Evolutionary conservation across 2,888 invertebrate species (phyloP).

Genomic region (Abscondita cerata): DNA sequence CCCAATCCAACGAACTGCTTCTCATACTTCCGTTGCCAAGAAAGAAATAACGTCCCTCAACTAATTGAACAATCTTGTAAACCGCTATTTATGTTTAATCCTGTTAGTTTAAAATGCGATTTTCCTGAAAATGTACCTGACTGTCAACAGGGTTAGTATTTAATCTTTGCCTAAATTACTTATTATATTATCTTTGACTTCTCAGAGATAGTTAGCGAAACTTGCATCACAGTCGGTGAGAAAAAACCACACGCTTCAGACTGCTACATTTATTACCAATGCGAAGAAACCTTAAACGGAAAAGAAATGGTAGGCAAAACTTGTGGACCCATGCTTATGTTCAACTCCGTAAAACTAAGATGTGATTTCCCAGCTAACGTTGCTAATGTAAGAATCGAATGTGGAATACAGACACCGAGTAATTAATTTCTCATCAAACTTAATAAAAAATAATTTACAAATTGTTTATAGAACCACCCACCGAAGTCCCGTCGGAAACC

Average conservation of each 20-base stretch:
- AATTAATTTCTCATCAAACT: neutral
- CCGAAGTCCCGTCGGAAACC: neutral
- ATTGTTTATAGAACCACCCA: no score
- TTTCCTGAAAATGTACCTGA: neutral
- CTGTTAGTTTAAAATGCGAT: neutral
- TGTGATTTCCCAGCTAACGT: neutral
- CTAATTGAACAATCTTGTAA: neutral
- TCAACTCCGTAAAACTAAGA: neutral
- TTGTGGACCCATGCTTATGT: constrained; percentile 1
- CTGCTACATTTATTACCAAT: neutral
- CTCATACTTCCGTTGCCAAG: neutral
- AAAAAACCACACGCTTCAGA: neutral
- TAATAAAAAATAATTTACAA: neutral
- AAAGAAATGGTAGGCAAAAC: neutral
- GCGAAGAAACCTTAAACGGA: neutral
- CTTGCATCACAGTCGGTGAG: no score
- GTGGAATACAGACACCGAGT: neutral
- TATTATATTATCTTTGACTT: no score
- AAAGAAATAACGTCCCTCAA: neutral
- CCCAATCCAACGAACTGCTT: neutral
- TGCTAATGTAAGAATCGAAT: neutral
- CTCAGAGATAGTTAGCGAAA: no score
- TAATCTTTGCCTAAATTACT: no score
- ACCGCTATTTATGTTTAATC: constrained; percentile 5
- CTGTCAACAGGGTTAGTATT: no score